Evolutionary conservation across 2,797 vertebrate genomes (phyloP), one percentile per base, ranked within the genome.

Genomic region (Periophthalmus magnuspinnatus): DNA sequence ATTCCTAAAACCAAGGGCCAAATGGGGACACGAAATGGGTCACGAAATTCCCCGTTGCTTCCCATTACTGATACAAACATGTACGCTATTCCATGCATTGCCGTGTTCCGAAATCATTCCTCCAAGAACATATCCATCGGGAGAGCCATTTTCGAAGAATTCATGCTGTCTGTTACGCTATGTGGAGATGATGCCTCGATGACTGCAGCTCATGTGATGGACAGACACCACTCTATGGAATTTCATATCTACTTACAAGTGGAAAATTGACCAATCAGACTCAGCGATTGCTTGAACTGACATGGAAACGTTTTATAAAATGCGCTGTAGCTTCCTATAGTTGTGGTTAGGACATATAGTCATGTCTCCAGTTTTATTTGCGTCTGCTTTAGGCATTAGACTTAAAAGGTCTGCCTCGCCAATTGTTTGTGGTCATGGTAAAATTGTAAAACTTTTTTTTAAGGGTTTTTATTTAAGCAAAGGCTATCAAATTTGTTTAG

Each of bases 181-280:
- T 1, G 1, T 17, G 64, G 13, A 22, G 3, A 9, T 32, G 62
- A 65, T 50, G 62, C 62, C 41, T 22, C 28, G 28, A n/a, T n/a
- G n/a, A 28, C 28, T 28, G 28, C 28, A 28, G 1, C 3, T 3
- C 28, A 28, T 28, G 28, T n/a, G 62, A 65, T 65, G 62, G 50
- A 60, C 60, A 62, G 14, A 65, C 62, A 19, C 38, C 24, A 32
- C 6, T 32, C 16, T 65, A 65, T 65, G 45, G 62, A 32, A 48
- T 65, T 45, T 65, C 62, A 50, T 32, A 65, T 48, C 62, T 16
- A 7, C 22, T 65, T 5, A 48, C 4, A 4, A 50, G 22, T 19
- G 62, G 16, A 48, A 47, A 65, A 64, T 32, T 9, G 24, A 48
- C 38, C 21, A 48, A 65, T 65, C 62, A 19, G 41, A 48, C 6